Evolutionary conservation across 2,797 vertebrate species (phyloP).

Genomic region (Rallus crepitans): DNA sequence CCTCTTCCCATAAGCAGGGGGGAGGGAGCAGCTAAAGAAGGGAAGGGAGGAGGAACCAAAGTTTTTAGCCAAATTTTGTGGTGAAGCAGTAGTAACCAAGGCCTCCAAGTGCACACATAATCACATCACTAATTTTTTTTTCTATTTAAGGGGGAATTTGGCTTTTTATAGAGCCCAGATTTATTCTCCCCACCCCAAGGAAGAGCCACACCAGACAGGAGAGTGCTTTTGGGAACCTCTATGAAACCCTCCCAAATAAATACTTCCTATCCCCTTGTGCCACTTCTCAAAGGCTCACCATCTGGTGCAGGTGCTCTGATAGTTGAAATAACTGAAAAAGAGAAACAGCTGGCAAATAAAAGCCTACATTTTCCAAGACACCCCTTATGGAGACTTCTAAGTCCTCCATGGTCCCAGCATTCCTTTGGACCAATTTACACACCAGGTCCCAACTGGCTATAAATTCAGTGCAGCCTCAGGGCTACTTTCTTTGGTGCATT

Average conservation of each 20-base stretch:
- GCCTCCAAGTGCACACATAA: rapidly evolving
- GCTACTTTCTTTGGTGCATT: rapidly evolving
- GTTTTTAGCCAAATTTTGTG: not conserved
- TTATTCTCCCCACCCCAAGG: not conserved
- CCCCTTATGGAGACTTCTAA: not conserved
- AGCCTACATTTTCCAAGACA: not conserved
- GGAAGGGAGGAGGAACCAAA: too few species aligned
- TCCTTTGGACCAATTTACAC: not conserved
- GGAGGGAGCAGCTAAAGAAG: rapidly evolving
- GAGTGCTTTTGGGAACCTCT: rapidly evolving
- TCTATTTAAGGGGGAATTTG: rapidly evolving
- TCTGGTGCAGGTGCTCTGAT: not conserved
- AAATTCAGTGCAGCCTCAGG: not conserved
- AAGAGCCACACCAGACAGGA: not conserved
- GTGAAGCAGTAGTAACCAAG: rapidly evolving
- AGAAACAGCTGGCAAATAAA: not conserved
- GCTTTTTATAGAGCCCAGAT: not conserved
- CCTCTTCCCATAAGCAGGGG: not conserved
- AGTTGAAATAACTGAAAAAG: not conserved
- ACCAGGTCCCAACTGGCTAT: not conserved
- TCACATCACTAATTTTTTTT: not conserved
- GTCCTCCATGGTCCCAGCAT: not conserved
- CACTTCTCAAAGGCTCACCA: not conserved
- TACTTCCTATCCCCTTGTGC: not conserved
- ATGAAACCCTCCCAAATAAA: not conserved